These are phyloP conservation scores for Hylaea fasciaria DNA, from an alignment of 2,888 invertebrate species.

Conservation along the genomic window DNA sequence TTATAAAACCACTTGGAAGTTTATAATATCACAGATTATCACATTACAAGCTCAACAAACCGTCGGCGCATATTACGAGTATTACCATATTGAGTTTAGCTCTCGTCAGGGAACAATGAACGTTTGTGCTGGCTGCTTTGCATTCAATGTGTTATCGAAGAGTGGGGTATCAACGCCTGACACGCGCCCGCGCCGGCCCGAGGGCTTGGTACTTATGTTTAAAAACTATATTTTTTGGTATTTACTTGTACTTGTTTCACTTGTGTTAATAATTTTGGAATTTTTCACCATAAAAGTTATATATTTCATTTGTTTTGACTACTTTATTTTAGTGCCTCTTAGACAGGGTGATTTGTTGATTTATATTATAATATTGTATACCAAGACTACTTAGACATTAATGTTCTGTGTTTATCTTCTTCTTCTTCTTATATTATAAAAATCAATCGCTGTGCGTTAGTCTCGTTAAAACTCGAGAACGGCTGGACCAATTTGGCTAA, in stretches of 20 bases:
- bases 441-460: too few relatives aligned
- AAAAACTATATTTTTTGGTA: not conserved
- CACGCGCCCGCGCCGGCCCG: conserved; percentile 13
- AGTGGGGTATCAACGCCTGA: conserved; percentile 22
- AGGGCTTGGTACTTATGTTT: not conserved
- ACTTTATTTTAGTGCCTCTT: too few relatives aligned
- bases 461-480: too few relatives aligned
- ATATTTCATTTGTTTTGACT: too few relatives aligned
- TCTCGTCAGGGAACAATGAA: conserved; percentile 35
- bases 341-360: too few relatives aligned
- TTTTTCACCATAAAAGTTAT: too few relatives aligned
- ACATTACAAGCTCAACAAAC: conserved; percentile 19
- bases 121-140: conserved; percentile 34
- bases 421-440: too few relatives aligned
- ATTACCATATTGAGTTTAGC: conserved; percentile 35
- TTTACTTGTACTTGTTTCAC: not conserved
- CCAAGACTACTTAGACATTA: too few relatives aligned
- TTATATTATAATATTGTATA: too few relatives aligned
- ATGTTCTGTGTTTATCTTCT: too few relatives aligned
- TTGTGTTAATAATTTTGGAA: too few relatives aligned
- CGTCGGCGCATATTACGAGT: conserved; percentile 18
- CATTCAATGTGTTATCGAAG: conserved; percentile 42
- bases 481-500: too few relatives aligned
- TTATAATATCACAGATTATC: conserved; percentile 22
- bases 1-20: conserved; percentile 2